Evolutionary conservation across 2,797 vertebrate species (phyloP), one percentile per base, ranked within the genome.

Genomic region (Sebastes flavidus): DNA sequence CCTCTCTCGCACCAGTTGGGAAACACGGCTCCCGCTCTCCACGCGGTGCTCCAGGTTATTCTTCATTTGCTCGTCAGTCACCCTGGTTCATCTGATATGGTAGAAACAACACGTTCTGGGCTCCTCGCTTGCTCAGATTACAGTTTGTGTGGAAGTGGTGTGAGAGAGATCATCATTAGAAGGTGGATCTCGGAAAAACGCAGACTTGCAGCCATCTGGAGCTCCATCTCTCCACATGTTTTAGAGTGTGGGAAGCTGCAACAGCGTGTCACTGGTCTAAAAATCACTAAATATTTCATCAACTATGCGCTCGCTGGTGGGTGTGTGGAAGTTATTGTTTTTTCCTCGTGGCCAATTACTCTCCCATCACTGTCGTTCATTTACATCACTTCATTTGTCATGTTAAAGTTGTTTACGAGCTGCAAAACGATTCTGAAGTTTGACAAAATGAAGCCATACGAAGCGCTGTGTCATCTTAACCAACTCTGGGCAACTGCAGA

Each of bases 201-300:
- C 72, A 83, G 84, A 91, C 89, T 81, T 73, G 30, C 78, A 87
- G 89, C 89, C 93, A 94, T 95, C 93, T 94, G 92, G 90, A 88
- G 90, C 63, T 80, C 59, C 74, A 67, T 92, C 80, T 75, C 81
- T 87, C 87, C 91, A 92, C 89, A 89, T 93, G 93, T 91, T 90
- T 84, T 27, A 34, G 66, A 90, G 88, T 91, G 94, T 94, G 93
- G 91, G 91, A 93, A 92, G 91, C 84, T 87, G 85, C 75, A 72
- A 67, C 80, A 86, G 77, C 84, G 61, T 91, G 91, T 92, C 91
- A 84, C 87, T 90, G 91, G 80, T 85, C 85, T 87, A 87, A 90
- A 54, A 92, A 90, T 90, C 87, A 80, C 76, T 85, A 88, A 91
- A 90, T 89, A 88, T 91, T 90, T 91, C 88, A 89, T 87, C 90